phyloP scores from a whole-genome alignment of 2,113 vertebrate genomes.

The Ivindomyrus marchei region DNA sequence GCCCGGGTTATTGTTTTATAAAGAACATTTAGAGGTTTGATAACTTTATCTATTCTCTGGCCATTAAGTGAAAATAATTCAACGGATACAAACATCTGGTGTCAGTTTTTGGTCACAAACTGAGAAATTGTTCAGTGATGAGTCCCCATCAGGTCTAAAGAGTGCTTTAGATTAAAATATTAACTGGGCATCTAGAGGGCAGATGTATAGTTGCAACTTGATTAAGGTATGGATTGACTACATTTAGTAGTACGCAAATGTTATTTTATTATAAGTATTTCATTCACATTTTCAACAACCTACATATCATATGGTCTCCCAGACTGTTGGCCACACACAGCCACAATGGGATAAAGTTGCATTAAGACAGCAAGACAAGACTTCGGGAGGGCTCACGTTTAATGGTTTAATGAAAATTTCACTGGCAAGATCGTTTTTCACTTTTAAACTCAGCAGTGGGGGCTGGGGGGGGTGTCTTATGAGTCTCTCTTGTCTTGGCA shows the following conservation, averaged over 20 bases:
- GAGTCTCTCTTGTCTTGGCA: neutral
- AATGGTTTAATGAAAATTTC: neutral
- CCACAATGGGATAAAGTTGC: neutral
- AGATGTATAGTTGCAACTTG: neutral
- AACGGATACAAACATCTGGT: neutral
- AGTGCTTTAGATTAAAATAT: neutral
- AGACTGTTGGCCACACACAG: neutral
- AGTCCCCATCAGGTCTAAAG: neutral
- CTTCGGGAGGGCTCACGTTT: neutral
- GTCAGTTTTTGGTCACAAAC: neutral
- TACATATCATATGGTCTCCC: neutral
- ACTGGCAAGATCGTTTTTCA: neutral
- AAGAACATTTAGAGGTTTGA: neutral
- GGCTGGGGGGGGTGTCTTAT: neutral
- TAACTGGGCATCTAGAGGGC: neutral
- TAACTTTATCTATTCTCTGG: neutral
- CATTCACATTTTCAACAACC: neutral
- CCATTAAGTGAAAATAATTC: neutral
- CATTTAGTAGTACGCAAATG: neutral
- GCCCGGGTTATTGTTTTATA: neutral
- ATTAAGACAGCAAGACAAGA: neutral
- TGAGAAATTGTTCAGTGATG: neutral
- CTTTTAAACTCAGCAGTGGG: neutral
- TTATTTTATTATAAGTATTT: neutral
- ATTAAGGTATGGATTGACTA: neutral